A percentile compares a stretch with the other conserved stretches of the same genome.
Evolutionary conservation across 2,888 invertebrate species (phyloP).

Genomic region (Platerodrilus igneus): DNA sequence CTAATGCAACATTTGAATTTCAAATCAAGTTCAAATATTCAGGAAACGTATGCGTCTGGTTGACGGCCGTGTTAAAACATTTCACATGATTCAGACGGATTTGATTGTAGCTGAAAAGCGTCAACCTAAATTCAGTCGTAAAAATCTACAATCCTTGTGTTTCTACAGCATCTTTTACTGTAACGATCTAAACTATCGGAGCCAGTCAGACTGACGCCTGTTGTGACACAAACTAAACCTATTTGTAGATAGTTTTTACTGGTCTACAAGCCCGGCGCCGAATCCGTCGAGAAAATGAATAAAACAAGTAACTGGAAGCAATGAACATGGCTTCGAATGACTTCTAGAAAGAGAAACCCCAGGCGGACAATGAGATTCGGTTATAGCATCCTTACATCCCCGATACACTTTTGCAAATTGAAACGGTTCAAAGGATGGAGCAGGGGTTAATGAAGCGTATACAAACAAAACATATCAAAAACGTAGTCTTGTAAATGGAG

Average conservation of each 20-base stretch:
- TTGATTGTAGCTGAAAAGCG: constrained; percentile 33
- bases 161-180: constrained; percentile 19
- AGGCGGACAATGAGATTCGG: constrained; percentile 23
- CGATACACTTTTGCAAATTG: constrained; percentile 17
- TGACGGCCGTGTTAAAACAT: constrained; percentile 42
- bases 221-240: constrained; percentile 29
- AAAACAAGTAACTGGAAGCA: constrained; percentile 22
- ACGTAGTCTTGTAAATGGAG: constrained; percentile 4
- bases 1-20: constrained; percentile 41
- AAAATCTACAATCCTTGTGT: constrained; percentile 26
- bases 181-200: constrained; percentile 21
- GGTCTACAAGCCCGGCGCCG: constrained; percentile 31
- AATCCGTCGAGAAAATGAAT: constrained; percentile 31
- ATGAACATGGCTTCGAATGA: constrained; percentile 21
- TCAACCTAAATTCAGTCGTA: constrained; percentile 35
- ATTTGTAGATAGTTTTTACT: constrained; percentile 36
- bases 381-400: constrained; percentile 19
- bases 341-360: constrained; percentile 15
- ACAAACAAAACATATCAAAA: constrained; percentile 5
- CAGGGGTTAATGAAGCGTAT: constrained; percentile 4
- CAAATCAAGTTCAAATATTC: constrained; percentile 47
- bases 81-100: constrained; percentile 33
- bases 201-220: constrained; percentile 31
- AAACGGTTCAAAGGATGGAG: not conserved
- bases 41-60: constrained; percentile 39